Percentiles rank a stretch among this genome's conserved stretches.
Conservation (phyloP, 2,888 invertebrate genomes). For the Cantharis nigra region DNA sequence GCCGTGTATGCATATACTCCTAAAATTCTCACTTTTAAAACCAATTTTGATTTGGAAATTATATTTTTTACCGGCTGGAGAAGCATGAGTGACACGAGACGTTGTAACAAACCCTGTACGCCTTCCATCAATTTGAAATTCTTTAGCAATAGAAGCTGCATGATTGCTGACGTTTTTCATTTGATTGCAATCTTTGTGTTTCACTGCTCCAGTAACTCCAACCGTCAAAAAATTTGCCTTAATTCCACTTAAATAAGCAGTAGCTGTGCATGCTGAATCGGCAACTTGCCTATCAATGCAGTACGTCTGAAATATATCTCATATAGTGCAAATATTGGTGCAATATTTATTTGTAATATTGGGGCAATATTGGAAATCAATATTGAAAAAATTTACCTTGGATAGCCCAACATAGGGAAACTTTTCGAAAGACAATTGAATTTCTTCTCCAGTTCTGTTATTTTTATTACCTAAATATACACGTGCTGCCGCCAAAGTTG, state of each 20-base stretch:
- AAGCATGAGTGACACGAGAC: conserved; percentile 78
- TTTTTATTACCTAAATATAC: conserved; percentile 63
- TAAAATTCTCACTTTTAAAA: neutral
- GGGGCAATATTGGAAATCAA: no score
- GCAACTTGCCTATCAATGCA: conserved; percentile 76
- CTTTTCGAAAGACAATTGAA: conserved; percentile 70
- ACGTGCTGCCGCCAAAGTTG: conserved; percentile 77
- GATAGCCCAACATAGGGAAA: conserved; percentile 75
- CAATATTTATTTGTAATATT: no score
- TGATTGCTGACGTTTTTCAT: conserved; percentile 62
- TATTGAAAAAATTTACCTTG: conserved; percentile 63
- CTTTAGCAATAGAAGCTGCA: conserved; percentile 69
- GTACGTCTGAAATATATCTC: conserved; percentile 63
- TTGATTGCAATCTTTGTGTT: conserved; percentile 65
- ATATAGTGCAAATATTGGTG: no score
- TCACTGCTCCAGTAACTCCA: conserved; percentile 72
- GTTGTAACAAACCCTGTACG: conserved; percentile 75
- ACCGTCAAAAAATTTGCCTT: conserved; percentile 78
- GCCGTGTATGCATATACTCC: conserved; percentile 72
- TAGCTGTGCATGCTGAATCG: conserved; percentile 83
- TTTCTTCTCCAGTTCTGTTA: conserved; percentile 66
- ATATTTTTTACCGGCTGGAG: conserved; percentile 64
- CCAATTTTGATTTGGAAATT: neutral
- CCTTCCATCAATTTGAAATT: conserved; percentile 71
- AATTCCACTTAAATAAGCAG: conserved; percentile 77